Evolutionary conservation across 2,797 vertebrate genomes (phyloP).

Genomic region (Betta splendens): DNA sequence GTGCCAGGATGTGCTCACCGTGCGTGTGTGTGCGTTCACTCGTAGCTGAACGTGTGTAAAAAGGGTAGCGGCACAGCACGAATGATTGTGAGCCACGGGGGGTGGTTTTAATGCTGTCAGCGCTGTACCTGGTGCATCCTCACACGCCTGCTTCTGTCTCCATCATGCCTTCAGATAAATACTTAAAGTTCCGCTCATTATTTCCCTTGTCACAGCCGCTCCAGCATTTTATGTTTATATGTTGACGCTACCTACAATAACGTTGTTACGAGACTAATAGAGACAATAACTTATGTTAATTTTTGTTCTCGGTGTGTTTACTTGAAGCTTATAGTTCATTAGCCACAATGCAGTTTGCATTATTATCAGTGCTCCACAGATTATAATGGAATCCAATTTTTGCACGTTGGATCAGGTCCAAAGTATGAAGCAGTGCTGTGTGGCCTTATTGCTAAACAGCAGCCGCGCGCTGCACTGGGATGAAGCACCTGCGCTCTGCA

Average conservation of each 20-base stretch:
- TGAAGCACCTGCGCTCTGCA: neutral
- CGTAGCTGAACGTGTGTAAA: constrained; percentile 2
- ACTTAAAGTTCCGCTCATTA: constrained; percentile 6
- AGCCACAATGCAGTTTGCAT: constrained; percentile 42
- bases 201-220: constrained; percentile 6
- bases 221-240: too few species aligned
- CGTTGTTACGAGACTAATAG: too few species aligned
- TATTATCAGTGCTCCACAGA: constrained; percentile 40
- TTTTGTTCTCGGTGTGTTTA: constrained; percentile 27
- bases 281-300: constrained; percentile 22
- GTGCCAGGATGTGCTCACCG: constrained; percentile 10
- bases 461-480: too few species aligned
- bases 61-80: constrained; percentile 2
- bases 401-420: constrained; percentile 32
- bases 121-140: constrained; percentile 5
- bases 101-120: constrained; percentile 16
- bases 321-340: constrained; percentile 47
- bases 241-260: too few species aligned
- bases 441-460: constrained; percentile 10
- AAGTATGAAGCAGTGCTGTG: constrained; percentile 3
- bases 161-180: constrained; percentile 8
- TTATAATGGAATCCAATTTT: constrained; percentile 32
- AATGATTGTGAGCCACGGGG: constrained; percentile 12
- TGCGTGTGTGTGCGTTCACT: neutral
- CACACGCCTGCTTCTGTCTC: constrained; percentile 8